Evolutionary conservation across 2,888 invertebrate genomes (phyloP).

Genomic region (Odontocerum albicorne): DNA sequence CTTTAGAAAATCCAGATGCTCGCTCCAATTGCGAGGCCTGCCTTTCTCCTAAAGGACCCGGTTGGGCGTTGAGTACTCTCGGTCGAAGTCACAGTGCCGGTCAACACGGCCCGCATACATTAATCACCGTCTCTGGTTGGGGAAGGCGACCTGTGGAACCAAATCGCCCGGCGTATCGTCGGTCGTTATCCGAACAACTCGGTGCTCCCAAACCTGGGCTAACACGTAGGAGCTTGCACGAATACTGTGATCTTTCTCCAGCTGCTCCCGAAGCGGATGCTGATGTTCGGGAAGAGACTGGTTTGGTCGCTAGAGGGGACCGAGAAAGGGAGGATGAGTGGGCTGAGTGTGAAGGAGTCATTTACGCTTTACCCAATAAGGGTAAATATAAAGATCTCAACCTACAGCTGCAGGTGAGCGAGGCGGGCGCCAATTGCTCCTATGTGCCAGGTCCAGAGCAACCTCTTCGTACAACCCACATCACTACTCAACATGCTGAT

Average conservation of each 20-base stretch:
- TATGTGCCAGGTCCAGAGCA: slow-evolving; percentile 52
- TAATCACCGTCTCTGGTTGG: background rate
- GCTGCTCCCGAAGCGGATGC: slow-evolving; percentile 9
- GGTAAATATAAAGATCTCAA: slow-evolving; percentile 57
- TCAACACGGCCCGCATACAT: slow-evolving; percentile 40
- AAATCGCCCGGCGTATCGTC: slow-evolving; percentile 49
- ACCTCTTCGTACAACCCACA: slow-evolving; percentile 35
- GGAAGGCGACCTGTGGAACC: background rate
- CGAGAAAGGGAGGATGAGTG: no score
- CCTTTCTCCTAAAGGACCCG: slow-evolving; percentile 62
- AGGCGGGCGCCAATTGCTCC: slow-evolving; percentile 53
- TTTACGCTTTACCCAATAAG: slow-evolving; percentile 56
- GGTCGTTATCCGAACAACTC: slow-evolving; percentile 55
- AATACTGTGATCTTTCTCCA: slow-evolving; percentile 42
- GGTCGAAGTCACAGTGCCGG: slow-evolving; percentile 49
- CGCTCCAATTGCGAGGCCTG: slow-evolving; percentile 74
- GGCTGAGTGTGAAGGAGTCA: slow-evolving; percentile 58
- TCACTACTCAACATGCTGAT: slow-evolving; percentile 17
- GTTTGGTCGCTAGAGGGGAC: slow-evolving; percentile 45
- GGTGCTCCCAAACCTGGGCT: no score
- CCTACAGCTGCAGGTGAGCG: slow-evolving; percentile 54
- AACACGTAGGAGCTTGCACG: slow-evolving; percentile 50
- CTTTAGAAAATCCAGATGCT: slow-evolving; percentile 69
- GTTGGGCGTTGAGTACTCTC: slow-evolving; percentile 51
- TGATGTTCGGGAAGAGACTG: slow-evolving; percentile 35